Percentiles rank a stretch among this genome's conserved stretches.
Evolutionary conservation across 2,113 vertebrate species (phyloP).

Genomic region (Oxygymnocypris stewartii): DNA sequence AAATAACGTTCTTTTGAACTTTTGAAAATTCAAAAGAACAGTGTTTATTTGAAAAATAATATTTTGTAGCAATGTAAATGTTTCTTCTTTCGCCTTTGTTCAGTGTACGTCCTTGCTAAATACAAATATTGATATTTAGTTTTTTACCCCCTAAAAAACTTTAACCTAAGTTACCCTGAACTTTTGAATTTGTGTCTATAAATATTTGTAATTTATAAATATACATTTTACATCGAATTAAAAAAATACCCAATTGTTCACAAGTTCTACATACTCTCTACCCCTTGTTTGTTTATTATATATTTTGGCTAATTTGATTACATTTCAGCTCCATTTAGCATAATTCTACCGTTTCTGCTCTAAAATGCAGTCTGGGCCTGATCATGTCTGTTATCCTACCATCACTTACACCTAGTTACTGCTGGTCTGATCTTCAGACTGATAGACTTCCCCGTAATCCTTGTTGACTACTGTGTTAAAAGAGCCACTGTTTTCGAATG

Average conservation of each 20-base stretch:
- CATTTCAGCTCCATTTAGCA: background rate
- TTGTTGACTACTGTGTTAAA: constrained; percentile 2
- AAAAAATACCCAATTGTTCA: background rate
- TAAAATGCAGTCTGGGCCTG: background rate
- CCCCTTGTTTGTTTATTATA: background rate
- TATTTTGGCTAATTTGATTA: background rate
- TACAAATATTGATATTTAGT: background rate
- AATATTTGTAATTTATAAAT: background rate
- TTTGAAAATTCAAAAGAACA: no score
- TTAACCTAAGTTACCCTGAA: background rate
- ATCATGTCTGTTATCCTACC: background rate
- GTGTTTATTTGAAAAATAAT: background rate
- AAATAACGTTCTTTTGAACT: no score
- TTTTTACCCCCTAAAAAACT: no score
- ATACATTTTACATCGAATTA: background rate
- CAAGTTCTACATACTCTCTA: background rate
- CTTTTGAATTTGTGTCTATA: background rate
- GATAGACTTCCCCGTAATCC: background rate
- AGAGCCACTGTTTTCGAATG: constrained; percentile 19
- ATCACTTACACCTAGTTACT: constrained; percentile 18
- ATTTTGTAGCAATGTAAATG: background rate
- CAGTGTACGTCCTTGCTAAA: background rate
- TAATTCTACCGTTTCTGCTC: background rate
- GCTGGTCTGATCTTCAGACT: constrained; percentile 11
- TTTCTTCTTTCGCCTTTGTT: background rate